Base-by-base conservation (phyloP, 2,888 invertebrate species). In the Amphimallon solstitiale region DNA sequence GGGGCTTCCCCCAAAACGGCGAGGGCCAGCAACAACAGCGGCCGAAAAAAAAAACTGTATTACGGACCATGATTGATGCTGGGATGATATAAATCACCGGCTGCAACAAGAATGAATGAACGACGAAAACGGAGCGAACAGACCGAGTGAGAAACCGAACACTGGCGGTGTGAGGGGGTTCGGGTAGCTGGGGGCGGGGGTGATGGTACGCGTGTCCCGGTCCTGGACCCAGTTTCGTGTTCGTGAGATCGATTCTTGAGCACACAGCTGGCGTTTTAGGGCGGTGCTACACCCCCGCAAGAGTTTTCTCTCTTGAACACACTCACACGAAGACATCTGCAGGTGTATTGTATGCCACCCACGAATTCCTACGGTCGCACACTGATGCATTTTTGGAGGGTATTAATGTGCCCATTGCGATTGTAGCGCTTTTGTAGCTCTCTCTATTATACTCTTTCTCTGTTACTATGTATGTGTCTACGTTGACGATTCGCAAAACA, bases 211-310 rank as follows among this genome's bases (percentile, higher is more conserved):
- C 21, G 29, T 35, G 73, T 73, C 73, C 77, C 72, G 73, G 75
- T 72, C 75, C 76, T 72, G 77, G 77, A 78, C 78, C 78, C 77
- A 78, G 78, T 79, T 79, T 76, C 75, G 77, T 76, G 76, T 76
- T 71, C 38, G 43, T 43, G 74, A 74, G 77, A 79, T 79, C 78
- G 78, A 78, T 78, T 77, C 77, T 71, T 73, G 76, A 75, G 78
- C 79, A 79, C 79, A 79, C 80, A 80, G 80, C 80, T 80, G 81
- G 80, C 79, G 75, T 75, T 63, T 43, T 77, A 78, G 80, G 81
- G 80, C 79, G 79, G 78, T 77, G 78, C 77, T 79, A 63, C 70
- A 66, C 69, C 72, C 71, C 71, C 72, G 71, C 73, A 72, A 65
- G 62, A 48, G 51, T 59, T 43, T 43, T 17, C 29, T 12, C 52